Percentiles rank a stretch among this genome's conserved stretches.
Conservation (phyloP, 2,888 invertebrate species). For the Abscondita cerata region DNA sequence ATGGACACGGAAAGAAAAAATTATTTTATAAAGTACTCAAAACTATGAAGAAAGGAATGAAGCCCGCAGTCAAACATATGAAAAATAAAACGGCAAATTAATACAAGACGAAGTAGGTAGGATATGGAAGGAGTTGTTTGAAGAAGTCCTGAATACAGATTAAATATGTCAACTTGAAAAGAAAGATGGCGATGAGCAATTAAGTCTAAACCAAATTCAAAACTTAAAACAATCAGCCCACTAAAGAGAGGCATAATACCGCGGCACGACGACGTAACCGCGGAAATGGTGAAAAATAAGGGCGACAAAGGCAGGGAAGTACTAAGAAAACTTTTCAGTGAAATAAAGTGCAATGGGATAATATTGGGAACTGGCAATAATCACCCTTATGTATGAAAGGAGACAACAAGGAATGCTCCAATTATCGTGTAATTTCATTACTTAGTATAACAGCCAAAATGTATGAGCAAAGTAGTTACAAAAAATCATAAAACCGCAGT, state of each 20-base stretch:
- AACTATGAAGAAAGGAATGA: background rate
- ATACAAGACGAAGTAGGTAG: background rate
- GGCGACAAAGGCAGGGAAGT: background rate
- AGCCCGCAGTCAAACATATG: background rate
- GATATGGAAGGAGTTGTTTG: constrained; percentile 1
- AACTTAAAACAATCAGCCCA: constrained; percentile 3
- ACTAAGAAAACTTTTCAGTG: background rate
- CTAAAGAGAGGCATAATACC: background rate
- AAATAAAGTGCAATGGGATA: too few species aligned
- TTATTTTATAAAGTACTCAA: background rate
- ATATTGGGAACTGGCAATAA: too few species aligned
- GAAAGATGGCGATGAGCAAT: background rate
- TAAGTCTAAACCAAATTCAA: constrained; percentile 3
- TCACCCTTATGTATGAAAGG: too few species aligned
- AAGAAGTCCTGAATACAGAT: constrained; percentile 3
- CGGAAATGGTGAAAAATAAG: constrained; percentile 3
- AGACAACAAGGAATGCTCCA: too few species aligned
- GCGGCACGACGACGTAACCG: background rate
- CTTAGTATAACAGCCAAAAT: too few species aligned
- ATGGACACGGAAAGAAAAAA: background rate
- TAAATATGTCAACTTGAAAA: constrained; percentile 3
- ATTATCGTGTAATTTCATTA: too few species aligned
- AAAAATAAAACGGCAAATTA: constrained; percentile 1
- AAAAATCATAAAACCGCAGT: too few species aligned
- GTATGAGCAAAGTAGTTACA: too few species aligned